Evolutionary conservation across 2,113 vertebrate genomes (phyloP), one percentile per base, ranked within the genome.

Genomic region (Paedocypris sp.): DNA sequence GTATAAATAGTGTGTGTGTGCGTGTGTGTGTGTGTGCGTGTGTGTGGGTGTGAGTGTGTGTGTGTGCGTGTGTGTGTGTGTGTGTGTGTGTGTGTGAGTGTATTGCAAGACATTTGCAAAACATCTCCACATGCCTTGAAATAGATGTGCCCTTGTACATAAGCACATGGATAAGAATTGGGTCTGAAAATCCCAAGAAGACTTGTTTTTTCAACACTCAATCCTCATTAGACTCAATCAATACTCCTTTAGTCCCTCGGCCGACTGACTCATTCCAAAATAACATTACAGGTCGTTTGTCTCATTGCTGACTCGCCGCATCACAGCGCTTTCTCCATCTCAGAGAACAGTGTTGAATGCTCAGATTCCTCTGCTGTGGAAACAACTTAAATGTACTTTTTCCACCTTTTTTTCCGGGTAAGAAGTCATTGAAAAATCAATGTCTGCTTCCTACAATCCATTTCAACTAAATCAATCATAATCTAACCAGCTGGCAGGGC

Each of bases 341-440:
- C 11, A 53, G 46, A 65, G 39, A 10, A 60, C 4, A 64, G 39
- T 45, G 35, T 15, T 3, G 19, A 38, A 43, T 23, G 33, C 84
- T 86, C 81, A 85, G 89, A 88, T 88, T 87, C 80, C 79, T 82
- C 82, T 80, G 85, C 85, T 80, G 82, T 88, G 88, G 87, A 89
- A 90, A 90, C 89, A 91, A 90, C 85, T 92, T 89, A 93, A 95
- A 92, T 36, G 92, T 94, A 92, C 89, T 91, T 95, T 93, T 89
- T 88, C 90, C n/a, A n/a, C n/a, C n/a, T n/a, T n/a, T n/a, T n/a
- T n/a, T n/a, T n/a, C n/a, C n/a, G n/a, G 90, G 88, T 78, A 87
- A 88, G 91, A 94, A 94, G 92, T 93, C 91, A 91, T 87, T 89
- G 87, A 86, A 88, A 96, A 97, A 96, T 97, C 94, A 92, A 96